Base-by-base conservation (phyloP, 2,888 invertebrate genomes). In the Perizoma flavofasciatum region DNA sequence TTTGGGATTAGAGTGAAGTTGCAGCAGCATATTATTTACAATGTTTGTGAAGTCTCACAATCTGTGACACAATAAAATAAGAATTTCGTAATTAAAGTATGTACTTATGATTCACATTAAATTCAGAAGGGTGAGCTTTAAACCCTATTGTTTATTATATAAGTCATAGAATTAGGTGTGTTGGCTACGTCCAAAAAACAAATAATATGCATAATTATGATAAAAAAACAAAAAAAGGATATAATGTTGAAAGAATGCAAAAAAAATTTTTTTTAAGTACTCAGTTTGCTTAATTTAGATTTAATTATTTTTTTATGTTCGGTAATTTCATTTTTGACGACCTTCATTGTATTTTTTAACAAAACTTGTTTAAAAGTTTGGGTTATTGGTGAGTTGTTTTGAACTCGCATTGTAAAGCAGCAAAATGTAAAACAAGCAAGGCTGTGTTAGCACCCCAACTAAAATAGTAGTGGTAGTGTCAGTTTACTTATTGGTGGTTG, bases 211-310 rank as follows among this genome's bases (percentile, higher is more conserved):
- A 59, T 56, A 59, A 65, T 68, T 75, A 74, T 78, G 67, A 67
- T 55, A 63, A 84, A 85, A 77, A 37, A 37, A 37, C 74, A 70
- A 83, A 85, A 10, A 86, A 74, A 86, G 81, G 77, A 49, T 61
- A 81, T 78, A 86, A 79, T 59, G 65, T 71, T 65, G 72, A 79
- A 83, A 85, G 74, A 67, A 69, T 75, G 73, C 72, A 85, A 81
- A 85, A 83, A 85, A 81, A 60, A 71, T 71, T 72, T 73, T 75
- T 74, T 77, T 69, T 79, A 80, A 81, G 78, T 56, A 70, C 70
- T 78, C 67, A 74, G 79, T 46, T 79, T 83, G 79, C 37, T 78
- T 77, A 73, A 68, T 69, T 64, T 74, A 70, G 64, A 46, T 11
- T 60, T 78, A 79, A 75, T 47, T 41, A 10, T 41, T 37, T 6